Conservation (phyloP, 2,797 vertebrate genomes). For the Bradypus variegatus region DNA sequence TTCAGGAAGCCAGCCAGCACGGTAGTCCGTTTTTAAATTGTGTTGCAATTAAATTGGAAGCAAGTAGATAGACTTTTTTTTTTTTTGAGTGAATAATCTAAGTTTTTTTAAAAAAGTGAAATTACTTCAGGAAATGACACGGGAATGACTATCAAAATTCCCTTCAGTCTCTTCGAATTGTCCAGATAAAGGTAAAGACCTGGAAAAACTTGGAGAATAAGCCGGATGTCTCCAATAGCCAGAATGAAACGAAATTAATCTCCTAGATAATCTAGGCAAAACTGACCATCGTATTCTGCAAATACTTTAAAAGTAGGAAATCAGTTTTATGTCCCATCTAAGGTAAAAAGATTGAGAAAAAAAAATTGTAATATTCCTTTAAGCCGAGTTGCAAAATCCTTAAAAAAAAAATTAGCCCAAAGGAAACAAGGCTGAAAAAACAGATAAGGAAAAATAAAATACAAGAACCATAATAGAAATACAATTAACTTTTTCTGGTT, state of each 20-base stretch:
- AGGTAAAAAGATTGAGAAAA: background rate
- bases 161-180: background rate
- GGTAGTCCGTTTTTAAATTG: background rate
- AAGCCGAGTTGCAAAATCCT: constrained; percentile 20
- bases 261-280: background rate
- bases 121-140: constrained; percentile 7
- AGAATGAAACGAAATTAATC: constrained; percentile 29
- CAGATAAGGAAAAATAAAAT: background rate
- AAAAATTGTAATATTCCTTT: background rate
- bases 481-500: background rate
- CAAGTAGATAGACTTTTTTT: background rate
- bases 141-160: background rate
- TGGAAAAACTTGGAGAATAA: constrained; percentile 2
- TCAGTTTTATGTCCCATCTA: background rate
- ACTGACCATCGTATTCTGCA: background rate
- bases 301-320: constrained; percentile 30
- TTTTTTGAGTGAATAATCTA: background rate
- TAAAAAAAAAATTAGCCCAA: constrained; percentile 48
- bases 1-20: constrained; percentile 28
- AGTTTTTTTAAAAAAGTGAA: background rate
- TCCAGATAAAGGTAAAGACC: background rate
- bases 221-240: background rate
- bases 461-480: background rate
- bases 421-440: background rate
- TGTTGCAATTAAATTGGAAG: constrained; percentile 45